These are phyloP conservation scores for Phrynocephalus forsythii DNA, from an alignment of 2,797 vertebrate genomes.

Conservation along the genomic window DNA sequence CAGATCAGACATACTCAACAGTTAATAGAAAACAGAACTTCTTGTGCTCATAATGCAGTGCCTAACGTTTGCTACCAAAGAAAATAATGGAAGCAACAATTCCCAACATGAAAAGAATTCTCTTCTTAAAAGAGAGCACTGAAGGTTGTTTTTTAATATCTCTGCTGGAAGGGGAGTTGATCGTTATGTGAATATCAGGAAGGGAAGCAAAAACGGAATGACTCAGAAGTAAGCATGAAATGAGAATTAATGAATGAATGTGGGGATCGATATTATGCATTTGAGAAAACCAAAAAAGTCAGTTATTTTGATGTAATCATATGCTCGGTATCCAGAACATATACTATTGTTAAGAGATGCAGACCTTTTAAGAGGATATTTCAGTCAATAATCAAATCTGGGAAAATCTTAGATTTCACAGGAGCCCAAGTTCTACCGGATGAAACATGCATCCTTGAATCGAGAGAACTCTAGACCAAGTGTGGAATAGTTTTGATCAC, in stretches of 20 bases:
- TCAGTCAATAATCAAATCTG: background rate
- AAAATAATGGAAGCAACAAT: constrained; percentile 34
- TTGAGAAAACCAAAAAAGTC: constrained; percentile 18
- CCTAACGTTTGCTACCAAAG: constrained; percentile 48
- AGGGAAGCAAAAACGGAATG: background rate
- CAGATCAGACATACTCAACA: constrained; percentile 54
- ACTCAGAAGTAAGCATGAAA: background rate
- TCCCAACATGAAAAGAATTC: background rate
- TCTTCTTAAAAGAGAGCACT: constrained; percentile 32
- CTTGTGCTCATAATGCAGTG: constrained; percentile 54
- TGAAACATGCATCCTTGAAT: background rate
- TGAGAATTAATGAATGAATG: rapidly evolving
- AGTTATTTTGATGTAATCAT: background rate
- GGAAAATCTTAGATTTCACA: background rate
- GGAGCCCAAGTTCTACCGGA: too few relatives aligned
- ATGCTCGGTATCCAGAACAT: background rate
- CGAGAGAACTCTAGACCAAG: background rate
- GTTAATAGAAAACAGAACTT: constrained; percentile 51
- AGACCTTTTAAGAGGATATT: background rate
- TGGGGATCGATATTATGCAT: constrained; percentile 20
- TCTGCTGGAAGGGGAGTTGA: constrained; percentile 6
- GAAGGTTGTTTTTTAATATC: constrained; percentile 5
- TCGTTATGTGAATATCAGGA: rapidly evolving
- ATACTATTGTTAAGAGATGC: background rate
- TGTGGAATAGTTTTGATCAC: too few relatives aligned